phyloP scores from a whole-genome alignment of 2,888 invertebrate species.

The Stenichneumon culpator region DNA sequence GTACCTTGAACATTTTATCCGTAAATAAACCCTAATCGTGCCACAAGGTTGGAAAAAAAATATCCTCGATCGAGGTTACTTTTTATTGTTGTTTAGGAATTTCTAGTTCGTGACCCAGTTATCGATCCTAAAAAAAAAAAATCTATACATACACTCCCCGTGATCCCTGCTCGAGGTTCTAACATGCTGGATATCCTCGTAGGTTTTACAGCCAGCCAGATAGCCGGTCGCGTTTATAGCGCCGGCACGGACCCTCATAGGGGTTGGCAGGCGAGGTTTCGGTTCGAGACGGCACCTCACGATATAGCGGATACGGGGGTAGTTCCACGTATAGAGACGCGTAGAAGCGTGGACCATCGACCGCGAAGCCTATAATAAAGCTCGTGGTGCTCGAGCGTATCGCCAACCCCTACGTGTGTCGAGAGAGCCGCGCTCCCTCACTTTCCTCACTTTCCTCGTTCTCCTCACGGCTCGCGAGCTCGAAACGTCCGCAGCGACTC shows the following conservation, averaged over 20 bases:
- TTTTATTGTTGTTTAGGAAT: neutral
- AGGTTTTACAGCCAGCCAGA: conserved; percentile 74
- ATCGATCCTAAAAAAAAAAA: neutral
- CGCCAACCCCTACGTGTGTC: conserved; percentile 60
- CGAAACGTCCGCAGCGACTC: conserved; percentile 13
- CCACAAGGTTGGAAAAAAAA: neutral
- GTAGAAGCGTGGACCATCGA: conserved; percentile 54
- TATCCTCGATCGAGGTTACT: too few relatives aligned
- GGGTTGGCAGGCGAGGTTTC: neutral
- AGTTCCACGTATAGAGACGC: conserved; percentile 29
- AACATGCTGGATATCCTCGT: conserved; percentile 73
- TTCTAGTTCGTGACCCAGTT: neutral
- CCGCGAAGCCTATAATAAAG: conserved; percentile 49
- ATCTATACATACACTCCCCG: neutral
- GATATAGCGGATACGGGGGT: neutral
- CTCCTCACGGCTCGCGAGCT: neutral
- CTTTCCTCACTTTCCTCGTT: neutral
- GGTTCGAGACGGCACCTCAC: neutral
- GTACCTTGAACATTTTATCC: conserved; percentile 27
- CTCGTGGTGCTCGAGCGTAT: conserved; percentile 37
- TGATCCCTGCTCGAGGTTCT: neutral
- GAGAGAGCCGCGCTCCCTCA: conserved; percentile 26
- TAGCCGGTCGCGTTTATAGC: conserved; percentile 71
- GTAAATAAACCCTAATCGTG: neutral
- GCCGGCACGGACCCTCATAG: conserved; percentile 39